Conservation (phyloP, 1,140 invertebrate genomes). For the Aphelinus certus region DNA sequence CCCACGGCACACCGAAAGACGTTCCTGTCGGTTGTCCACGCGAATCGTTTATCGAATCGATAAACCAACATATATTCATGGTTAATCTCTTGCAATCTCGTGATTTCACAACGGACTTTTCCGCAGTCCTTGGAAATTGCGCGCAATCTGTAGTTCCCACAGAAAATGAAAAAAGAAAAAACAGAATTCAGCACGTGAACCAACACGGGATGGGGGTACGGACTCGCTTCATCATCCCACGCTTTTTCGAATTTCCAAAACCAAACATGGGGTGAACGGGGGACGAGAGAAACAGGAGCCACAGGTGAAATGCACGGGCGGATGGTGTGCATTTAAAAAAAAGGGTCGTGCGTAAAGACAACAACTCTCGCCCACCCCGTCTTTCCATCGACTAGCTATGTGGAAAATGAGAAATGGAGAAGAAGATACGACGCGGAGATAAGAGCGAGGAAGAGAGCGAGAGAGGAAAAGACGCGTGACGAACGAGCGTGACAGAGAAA, state of each 20-base stretch:
- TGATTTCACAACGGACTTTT: too few relatives aligned
- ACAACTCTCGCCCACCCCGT: conserved; percentile 10
- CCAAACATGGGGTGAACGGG: not conserved
- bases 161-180: too few relatives aligned
- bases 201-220: too few relatives aligned
- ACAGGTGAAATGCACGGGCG: conserved; percentile 11
- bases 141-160: too few relatives aligned
- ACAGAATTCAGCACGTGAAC: too few relatives aligned
- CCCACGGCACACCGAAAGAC: too few relatives aligned
- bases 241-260: not conserved
- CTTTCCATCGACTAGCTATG: conserved; percentile 6
- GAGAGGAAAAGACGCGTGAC: conserved; percentile 29
- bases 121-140: too few relatives aligned
- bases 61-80: too few relatives aligned
- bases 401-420: conserved; percentile 22
- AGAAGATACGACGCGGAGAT: conserved; percentile 4
- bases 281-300: not conserved
- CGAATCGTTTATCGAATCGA: too few relatives aligned
- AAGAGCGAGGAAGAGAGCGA: conserved; percentile 5
- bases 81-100: too few relatives aligned
- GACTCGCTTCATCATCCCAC: not conserved
- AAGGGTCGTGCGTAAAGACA: conserved; percentile 16
- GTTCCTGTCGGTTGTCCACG: too few relatives aligned
- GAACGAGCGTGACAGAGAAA: conserved; percentile 42
- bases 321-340: not conserved